These are phyloP conservation scores for Scalopus aquaticus DNA, from an alignment of 2,113 vertebrate genomes.

Conservation along the genomic window DNA sequence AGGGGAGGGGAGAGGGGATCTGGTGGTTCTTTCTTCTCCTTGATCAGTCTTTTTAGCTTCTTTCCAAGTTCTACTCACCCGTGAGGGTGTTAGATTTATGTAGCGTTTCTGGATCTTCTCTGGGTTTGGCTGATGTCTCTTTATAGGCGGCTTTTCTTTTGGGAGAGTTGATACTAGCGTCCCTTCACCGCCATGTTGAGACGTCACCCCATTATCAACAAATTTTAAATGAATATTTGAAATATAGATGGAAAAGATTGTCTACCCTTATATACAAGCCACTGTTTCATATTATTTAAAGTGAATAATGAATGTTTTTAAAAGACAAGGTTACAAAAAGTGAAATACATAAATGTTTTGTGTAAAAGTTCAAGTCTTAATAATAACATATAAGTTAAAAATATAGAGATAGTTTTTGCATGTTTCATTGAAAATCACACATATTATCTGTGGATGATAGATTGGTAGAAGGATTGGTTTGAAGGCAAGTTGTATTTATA, in stretches of 20 bases:
- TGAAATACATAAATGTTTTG: neutral
- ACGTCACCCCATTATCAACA: too few relatives aligned
- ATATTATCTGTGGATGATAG: neutral
- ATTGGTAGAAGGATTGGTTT: neutral
- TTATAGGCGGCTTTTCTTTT: too few relatives aligned
- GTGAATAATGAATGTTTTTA: neutral
- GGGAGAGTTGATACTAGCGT: too few relatives aligned
- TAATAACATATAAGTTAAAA: neutral
- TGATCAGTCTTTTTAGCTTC: too few relatives aligned
- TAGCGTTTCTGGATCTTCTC: too few relatives aligned
- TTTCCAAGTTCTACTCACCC: too few relatives aligned
- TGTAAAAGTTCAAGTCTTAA: neutral
- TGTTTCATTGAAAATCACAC: neutral
- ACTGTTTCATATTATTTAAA: neutral
- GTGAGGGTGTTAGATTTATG: too few relatives aligned
- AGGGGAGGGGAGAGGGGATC: too few relatives aligned
- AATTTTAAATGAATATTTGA: neutral
- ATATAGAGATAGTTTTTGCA: neutral
- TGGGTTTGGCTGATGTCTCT: too few relatives aligned
- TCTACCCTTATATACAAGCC: neutral
- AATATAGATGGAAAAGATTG: neutral
- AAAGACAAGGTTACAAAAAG: neutral
- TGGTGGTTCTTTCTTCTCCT: too few relatives aligned
- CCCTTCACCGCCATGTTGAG: too few relatives aligned
- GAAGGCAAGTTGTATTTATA: neutral